Base-by-base conservation (phyloP, 2,888 invertebrate genomes). In the Protophormia terraenovae region DNA sequence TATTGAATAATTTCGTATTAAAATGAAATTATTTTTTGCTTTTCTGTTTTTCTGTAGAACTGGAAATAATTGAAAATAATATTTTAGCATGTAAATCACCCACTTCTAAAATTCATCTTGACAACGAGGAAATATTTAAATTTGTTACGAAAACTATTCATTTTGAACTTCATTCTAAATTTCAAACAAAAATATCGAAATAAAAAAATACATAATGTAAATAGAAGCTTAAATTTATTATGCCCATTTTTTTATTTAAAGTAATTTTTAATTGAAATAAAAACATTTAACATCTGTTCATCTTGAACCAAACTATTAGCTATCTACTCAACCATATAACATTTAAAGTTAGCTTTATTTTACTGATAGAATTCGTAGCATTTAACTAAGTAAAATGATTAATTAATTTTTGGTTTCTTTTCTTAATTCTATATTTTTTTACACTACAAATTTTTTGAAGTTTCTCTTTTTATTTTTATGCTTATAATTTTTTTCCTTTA, bases 341-440 rank as follows among this genome's bases (percentile, higher is more conserved):
- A 19, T 69, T 72, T 72, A 16, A n/a, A 72, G 29, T 58, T 58
- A 27, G 55, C 58, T 41, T 38, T 16, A 71, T 47, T 55, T 29
- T 53, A 55, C 50, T 72, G 71, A 71, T 64, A 72, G 71, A 60
- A 58, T 55, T 79, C n/a, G 19, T 12, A 27, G 55, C 47, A 38
- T 58, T 67, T 58, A 72, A 78, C 67, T 78, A 35, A n/a, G n/a
- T n/a, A n/a, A 69, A 69, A 47, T 47, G 67, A 73, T 73, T 80
- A 73, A 80, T 80, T 73, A 66, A 47, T 47, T 73, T 78, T 35
- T 50, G 32, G 67, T 16, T 32, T 19, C 10, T 32, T 32, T 16
- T 19, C 32, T 32, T 75, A 24, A 38, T 35, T 32, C 62, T 29
- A 47, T 45, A 53, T 24, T 38, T 53, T 38, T 38, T 62, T 50